Conservation (phyloP, 2,797 vertebrate genomes). For the Neomorphus geoffroyi region DNA sequence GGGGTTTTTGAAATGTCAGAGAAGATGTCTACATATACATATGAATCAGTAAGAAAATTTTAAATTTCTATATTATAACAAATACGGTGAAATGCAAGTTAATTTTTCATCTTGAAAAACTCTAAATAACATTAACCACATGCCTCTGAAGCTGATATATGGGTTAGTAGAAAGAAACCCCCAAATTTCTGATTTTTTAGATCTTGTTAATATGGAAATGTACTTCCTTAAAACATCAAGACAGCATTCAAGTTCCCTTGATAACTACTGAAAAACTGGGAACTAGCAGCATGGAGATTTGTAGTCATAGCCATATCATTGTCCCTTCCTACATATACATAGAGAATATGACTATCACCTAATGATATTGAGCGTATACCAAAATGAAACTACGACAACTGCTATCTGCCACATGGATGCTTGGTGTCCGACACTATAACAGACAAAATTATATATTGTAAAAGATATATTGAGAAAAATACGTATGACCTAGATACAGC, state of each 20-base stretch:
- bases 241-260: not conserved
- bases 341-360: not conserved
- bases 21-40: not conserved
- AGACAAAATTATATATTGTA: not conserved
- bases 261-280: not conserved
- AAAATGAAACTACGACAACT: not conserved
- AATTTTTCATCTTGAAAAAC: not conserved
- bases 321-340: not conserved
- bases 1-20: not conserved
- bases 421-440: not conserved
- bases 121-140: not conserved
- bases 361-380: not conserved
- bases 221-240: not conserved
- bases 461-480: not conserved
- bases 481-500: not conserved
- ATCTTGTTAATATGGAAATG: not conserved
- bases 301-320: not conserved
- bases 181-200: not conserved
- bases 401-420: not conserved
- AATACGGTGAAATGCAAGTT: not conserved
- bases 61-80: not conserved
- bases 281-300: fast-evolving
- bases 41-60: not conserved
- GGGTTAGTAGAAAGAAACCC: not conserved
- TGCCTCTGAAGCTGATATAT: not conserved